phyloP scores from a whole-genome alignment of 2,888 invertebrate species.

The Podotricha telesiphe region DNA sequence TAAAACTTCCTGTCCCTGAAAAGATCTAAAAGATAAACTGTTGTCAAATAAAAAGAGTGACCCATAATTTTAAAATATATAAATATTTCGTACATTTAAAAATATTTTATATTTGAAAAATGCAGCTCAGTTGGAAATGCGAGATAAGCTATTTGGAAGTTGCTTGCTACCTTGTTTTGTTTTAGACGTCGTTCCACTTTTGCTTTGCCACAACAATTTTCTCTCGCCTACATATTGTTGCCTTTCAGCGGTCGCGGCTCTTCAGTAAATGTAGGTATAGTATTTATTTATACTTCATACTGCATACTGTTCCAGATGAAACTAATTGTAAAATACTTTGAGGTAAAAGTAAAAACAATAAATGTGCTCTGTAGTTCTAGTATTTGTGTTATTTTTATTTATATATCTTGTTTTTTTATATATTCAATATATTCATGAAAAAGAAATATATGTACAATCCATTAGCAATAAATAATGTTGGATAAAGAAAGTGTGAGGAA shows the following conservation, averaged over 20 bases:
- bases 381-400: no score
- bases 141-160: slow-evolving; percentile 24
- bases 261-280: background rate
- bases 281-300: background rate
- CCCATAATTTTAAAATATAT: background rate
- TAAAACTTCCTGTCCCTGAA: background rate
- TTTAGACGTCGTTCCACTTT: slow-evolving; percentile 26
- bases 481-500: no score
- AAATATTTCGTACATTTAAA: slow-evolving; percentile 1
- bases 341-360: background rate
- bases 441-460: no score
- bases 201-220: slow-evolving; percentile 20
- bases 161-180: slow-evolving; percentile 20
- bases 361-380: no score
- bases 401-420: no score
- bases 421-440: no score
- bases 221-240: slow-evolving; percentile 6
- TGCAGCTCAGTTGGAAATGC: background rate
- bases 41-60: background rate
- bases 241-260: slow-evolving; percentile 12
- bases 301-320: background rate
- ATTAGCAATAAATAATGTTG: no score
- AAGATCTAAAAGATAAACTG: background rate
- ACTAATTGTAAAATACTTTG: background rate
- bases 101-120: slow-evolving; percentile 19